Evolutionary conservation across 2,113 vertebrate genomes (phyloP).

Genomic region (Talpa occidentalis): DNA sequence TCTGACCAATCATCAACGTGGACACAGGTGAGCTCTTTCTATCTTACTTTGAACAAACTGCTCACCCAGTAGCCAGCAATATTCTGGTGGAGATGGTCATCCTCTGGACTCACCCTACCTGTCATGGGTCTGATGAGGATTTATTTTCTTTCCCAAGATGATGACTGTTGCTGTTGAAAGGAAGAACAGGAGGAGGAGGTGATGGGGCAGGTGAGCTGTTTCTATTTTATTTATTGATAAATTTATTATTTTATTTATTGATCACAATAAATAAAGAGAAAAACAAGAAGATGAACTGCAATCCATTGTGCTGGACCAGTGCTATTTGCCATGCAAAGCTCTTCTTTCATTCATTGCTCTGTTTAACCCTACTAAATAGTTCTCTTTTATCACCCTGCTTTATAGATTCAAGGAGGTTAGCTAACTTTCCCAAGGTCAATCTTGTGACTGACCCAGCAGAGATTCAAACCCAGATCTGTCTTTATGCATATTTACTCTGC

Average conservation of each 20-base stretch:
- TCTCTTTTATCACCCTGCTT: neutral
- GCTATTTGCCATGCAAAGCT: neutral
- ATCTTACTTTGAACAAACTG: neutral
- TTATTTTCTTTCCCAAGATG: neutral
- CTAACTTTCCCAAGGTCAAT: neutral
- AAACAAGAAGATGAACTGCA: no score
- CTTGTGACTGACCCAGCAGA: neutral
- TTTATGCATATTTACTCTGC: neutral
- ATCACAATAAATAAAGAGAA: no score
- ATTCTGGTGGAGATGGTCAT: neutral
- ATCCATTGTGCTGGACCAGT: rapidly evolving
- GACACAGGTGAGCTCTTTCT: neutral
- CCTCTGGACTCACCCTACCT: neutral
- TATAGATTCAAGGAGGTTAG: neutral
- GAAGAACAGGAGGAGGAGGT: neutral
- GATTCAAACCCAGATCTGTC: neutral
- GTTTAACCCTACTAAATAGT: neutral
- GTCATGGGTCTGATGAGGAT: neutral
- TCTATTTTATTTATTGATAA: no score
- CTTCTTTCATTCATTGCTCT: no score
- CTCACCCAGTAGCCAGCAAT: neutral
- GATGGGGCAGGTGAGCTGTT: no score
- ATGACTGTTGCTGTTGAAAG: neutral
- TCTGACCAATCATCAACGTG: neutral
- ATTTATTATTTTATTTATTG: no score